These are phyloP conservation scores for Anniella stebbinsi DNA, from an alignment of 2,797 vertebrate species.

Conservation along the genomic window DNA sequence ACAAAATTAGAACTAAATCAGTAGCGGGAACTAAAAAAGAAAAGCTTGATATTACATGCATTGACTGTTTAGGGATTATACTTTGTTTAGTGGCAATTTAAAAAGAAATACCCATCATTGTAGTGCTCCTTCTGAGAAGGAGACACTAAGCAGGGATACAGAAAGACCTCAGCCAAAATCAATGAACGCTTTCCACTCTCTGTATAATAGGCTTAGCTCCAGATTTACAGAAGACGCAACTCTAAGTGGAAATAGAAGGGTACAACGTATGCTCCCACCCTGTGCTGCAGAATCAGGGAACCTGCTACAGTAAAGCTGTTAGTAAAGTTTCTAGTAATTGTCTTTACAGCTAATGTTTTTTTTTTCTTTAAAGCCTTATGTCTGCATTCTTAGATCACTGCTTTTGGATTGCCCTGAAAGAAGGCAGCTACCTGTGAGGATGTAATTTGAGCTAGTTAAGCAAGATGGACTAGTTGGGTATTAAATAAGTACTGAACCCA, in stretches of 20 bases:
- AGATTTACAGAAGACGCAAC: not conserved
- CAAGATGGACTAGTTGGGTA: not conserved
- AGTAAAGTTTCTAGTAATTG: not conserved
- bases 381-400: not conserved
- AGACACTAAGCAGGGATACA: slow-evolving; percentile 3
- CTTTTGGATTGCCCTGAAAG: not conserved
- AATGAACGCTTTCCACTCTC: not conserved
- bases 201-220: not conserved
- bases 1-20: not conserved
- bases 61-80: slow-evolving; percentile 8
- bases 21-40: not conserved
- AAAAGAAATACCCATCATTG: not conserved
- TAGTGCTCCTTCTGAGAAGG: not conserved
- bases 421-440: not conserved
- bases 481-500: not conserved
- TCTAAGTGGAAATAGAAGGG: not conserved
- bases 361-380: not conserved
- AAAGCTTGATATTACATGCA: not conserved
- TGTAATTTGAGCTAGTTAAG: not conserved
- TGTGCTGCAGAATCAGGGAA: not conserved
- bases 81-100: slow-evolving; percentile 20
- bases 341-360: not conserved
- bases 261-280: too few relatives aligned
- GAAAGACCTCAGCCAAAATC: not conserved
- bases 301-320: not conserved